Base-by-base conservation (phyloP, 2,888 invertebrate species). In the Clanis bilineata region DNA sequence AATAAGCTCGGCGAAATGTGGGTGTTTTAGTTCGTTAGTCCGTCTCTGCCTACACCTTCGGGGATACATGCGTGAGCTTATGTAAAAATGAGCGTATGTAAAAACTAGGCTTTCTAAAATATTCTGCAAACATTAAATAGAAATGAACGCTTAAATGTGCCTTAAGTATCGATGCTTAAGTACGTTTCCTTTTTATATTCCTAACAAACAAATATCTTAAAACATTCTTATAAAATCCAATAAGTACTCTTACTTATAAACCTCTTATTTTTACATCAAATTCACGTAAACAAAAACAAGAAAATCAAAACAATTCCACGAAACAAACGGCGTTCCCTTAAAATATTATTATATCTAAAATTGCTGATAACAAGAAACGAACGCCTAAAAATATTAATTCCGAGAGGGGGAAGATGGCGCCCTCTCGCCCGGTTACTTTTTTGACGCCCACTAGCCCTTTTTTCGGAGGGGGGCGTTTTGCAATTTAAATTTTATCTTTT, bases 401-500 rank as follows among this genome's bases (percentile, higher is more conserved):
- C 64, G 66, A 64, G 70, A 70, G 74, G 71, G 71, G 70, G 67
- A 61, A 18, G 28, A 18, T 10, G 4, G 28, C 32, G 9, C 18
- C 18, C n/a, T 28, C 47, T 28, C 25, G 22, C 45, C 12, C n/a
- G 74, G 80, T 41, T 18, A 85, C 84, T 85, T 90, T 90, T 90
- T 89, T 86, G 75, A 83, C 88, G 77, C 88, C 88, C 87, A 83
- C 86, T 84, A 82, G 72, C 80, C 81, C 83, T 86, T 89, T 90
- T 90, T 90, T 88, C 78, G 77, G 79, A 82, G 85, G 88, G 84
- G 77, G 78, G 65, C 69, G 72, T 74, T 88, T 88, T 85, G 88
- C 88, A 90, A 89, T 90, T 89, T 88, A 90, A 90, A 90, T 90
- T 89, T 88, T 87, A 88, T 88, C 89, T 88, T 75, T 70, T 63